Conservation (phyloP, 2,797 vertebrate species). For the Danionella dracula region DNA sequence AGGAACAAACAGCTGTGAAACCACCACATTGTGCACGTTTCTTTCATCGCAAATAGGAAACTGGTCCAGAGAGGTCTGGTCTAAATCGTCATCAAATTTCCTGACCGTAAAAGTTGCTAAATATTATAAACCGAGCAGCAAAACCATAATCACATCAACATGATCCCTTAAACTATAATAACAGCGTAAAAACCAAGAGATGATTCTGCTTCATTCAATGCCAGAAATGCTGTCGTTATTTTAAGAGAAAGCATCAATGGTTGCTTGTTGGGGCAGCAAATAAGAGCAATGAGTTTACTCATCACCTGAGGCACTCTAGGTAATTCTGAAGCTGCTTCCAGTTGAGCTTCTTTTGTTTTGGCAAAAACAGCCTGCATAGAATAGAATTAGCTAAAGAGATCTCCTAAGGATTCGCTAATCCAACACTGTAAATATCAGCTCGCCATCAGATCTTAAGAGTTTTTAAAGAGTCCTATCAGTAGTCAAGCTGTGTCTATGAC, state of each 20-base stretch:
- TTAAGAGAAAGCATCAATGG: neutral
- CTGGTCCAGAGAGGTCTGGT: neutral
- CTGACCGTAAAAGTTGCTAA: conserved; percentile 3
- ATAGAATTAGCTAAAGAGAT: conserved; percentile 9
- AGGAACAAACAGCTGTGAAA: conserved; percentile 11
- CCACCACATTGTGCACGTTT: neutral
- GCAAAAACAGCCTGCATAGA: conserved; percentile 19
- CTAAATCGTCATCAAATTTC: too few relatives aligned
- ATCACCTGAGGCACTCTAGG: conserved; percentile 10
- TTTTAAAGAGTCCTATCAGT: conserved; percentile 17
- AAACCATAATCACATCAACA: neutral
- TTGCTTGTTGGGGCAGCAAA: neutral
- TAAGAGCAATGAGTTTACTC: conserved; percentile 1
- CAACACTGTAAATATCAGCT: conserved; percentile 13
- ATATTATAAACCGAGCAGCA: conserved; percentile 10
- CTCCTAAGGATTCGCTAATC: neutral
- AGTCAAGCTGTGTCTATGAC: conserved; percentile 41
- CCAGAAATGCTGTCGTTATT: neutral
- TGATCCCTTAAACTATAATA: neutral
- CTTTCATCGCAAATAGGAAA: conserved; percentile 5
- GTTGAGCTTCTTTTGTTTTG: conserved; percentile 21
- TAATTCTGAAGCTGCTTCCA: neutral
- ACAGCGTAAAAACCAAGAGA: neutral
- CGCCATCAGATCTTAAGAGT: neutral
- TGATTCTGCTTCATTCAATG: neutral